Evolutionary conservation across 2,797 vertebrate genomes (phyloP), one percentile per base, ranked within the genome.

Genomic region (Microcaecilia unicolor): DNA sequence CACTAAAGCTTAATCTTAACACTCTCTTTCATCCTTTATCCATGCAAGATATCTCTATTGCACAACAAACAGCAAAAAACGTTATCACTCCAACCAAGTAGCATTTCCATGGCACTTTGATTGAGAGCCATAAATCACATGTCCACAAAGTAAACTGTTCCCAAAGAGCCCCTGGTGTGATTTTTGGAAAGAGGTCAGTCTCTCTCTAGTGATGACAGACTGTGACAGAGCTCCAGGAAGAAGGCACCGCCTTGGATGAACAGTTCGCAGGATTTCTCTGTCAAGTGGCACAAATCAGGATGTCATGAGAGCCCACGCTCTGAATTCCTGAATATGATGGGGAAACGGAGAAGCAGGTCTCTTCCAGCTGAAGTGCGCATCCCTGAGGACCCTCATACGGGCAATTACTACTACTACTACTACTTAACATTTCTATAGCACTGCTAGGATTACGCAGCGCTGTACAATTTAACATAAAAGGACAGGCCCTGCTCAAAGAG

Each of bases 181-280:
- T 8, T 10, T 31, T 28, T 1, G 31, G 44, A 48, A 55, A 32
- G 22, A 40, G 44, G 42, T 50, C 62, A 50, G 29, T 23, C 34
- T 54, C 37, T 23, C 34, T 54, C 37, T 19, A 46, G 37, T 33
- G 35, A 32, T 46, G 51, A 18, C 41, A 46, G 37, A 2, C 33
- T 28, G 21, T 9, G 34, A 31, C 17, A 45, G 30, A 42, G 31
- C 28, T 64, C 44, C 44, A 36, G 42, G 20, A 15, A 14, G 20
- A 9, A 7, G 19, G 21, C 23, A 29, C 5, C 16, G 4, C 23
- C 1, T 10, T 0, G 0, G 10, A 46, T 9, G 45, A 44, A 44
- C 29, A 3, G 1, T 21, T 22, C 35, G 39, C 33, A 15, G 31
- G 13, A 14, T 25, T n/a, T n/a, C 34, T 39, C 17, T 61, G 49